Conservation (phyloP, 1,140 invertebrate species). For the Anthonomus grandis region DNA sequence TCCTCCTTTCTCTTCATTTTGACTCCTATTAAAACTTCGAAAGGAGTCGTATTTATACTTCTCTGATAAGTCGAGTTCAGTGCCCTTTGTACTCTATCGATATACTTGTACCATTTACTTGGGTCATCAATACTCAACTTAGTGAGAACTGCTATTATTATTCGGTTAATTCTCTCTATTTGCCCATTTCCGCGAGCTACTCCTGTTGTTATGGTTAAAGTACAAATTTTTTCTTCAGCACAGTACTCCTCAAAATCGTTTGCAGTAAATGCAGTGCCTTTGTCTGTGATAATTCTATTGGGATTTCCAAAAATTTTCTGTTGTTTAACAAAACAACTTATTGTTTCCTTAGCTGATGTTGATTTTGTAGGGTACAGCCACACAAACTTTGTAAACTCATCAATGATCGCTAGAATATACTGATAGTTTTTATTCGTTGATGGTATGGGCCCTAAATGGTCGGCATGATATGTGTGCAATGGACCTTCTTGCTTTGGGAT, state of each 20-base stretch:
- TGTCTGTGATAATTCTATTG: conserved; percentile 40
- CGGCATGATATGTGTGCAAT: conserved; percentile 40
- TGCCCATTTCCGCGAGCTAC: conserved; percentile 41
- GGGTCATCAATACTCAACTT: conserved; percentile 34
- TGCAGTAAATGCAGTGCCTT: conserved; percentile 46
- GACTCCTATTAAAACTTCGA: conserved; percentile 40
- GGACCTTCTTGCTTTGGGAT: conserved; percentile 35
- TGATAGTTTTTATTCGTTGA: conserved; percentile 45
- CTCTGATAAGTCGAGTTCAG: conserved; percentile 44
- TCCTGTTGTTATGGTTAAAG: conserved; percentile 38
- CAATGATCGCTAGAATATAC: conserved; percentile 45
- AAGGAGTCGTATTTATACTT: conserved; percentile 41
- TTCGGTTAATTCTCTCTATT: conserved; percentile 39
- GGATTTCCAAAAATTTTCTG: conserved; percentile 43
- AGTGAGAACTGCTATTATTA: conserved; percentile 35
- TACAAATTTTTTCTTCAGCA: conserved; percentile 32
- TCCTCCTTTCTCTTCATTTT: conserved; percentile 37
- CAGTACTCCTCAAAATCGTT: conserved; percentile 38
- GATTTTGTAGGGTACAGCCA: conserved; percentile 41
- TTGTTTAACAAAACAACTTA: conserved; percentile 23
- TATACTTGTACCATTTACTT: conserved; percentile 39
- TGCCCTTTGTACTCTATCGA: conserved; percentile 35
- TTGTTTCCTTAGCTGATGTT: conserved; percentile 36
- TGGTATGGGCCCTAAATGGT: conserved; percentile 45
- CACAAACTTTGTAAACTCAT: conserved; percentile 48